Base-by-base conservation (phyloP, 2,797 vertebrate genomes). In the Argyrosomus regius region DNA sequence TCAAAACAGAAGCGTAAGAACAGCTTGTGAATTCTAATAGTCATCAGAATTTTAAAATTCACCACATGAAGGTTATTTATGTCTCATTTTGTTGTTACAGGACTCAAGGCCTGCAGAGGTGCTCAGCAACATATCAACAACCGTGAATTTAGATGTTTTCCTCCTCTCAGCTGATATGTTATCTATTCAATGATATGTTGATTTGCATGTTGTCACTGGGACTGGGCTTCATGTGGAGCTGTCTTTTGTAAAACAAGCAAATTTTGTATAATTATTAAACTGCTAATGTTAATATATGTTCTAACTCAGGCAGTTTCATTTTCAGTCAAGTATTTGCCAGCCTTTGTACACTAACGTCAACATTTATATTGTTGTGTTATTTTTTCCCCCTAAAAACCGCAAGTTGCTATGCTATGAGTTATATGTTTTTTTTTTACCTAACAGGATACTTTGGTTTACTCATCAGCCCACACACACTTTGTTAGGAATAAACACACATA, bases 1-100 rank as follows among this genome's bases (percentile, higher is more conserved):
- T 96, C 82, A 94, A 78, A 81, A 77, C 52, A 76, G 93, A 95
- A 72, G 94, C 89, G 95, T 96, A 90, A 94, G 95, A 88, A 28
- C 14, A 74, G 7, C 22, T 74, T 45, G 3, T 48, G 43, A 64
- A 28, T 56, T 80, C 49, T 6, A 4, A 28, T 4, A 11, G 24
- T 76, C 41, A 45, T 3, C 20, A 28, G 2, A 3, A 5, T 48
- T 67, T 74, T 17, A 4, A n/a, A 49, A 26, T 52, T 50, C 17
- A 46, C 2, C 17, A 20, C 26, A 18, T 58, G 4, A 67, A 48
- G 1, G 8, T 43, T 6, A 26, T 48, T 45, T 57, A 50, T 64
- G 3, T 72, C 0, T 63, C 0, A 10, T 68, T 72, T 83, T 88
- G 11, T 69, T 76, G 54, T 84, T 89, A 46, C 89, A 96, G 95